Percentiles rank a stretch among this genome's conserved stretches.
phyloP scores from a whole-genome alignment of 2,797 vertebrate genomes.

The Cuculus canorus region DNA sequence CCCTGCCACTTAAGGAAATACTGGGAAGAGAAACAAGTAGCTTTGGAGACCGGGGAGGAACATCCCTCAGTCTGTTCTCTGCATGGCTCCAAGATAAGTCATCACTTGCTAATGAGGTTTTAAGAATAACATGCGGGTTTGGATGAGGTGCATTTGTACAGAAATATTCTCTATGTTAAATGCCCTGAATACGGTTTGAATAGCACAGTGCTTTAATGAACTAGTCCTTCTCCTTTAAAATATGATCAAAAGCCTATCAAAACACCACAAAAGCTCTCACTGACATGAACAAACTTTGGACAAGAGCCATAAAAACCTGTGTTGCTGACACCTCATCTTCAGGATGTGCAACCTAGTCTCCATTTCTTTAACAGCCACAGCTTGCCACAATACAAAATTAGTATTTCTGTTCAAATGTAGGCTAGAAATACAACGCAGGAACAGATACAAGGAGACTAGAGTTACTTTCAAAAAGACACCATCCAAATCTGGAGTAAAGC shows the following conservation, averaged over 20 bases:
- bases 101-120: rapidly evolving
- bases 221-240: background rate
- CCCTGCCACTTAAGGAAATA: background rate
- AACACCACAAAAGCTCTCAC: background rate
- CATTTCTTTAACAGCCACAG: background rate
- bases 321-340: background rate
- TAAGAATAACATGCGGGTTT: background rate
- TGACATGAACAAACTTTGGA: background rate
- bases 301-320: background rate
- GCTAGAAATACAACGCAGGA: background rate
- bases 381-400: background rate
- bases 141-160: background rate
- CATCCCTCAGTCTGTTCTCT: rapidly evolving
- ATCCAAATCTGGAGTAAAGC: background rate
- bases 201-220: background rate
- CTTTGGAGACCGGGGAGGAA: background rate
- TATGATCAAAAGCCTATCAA: background rate
- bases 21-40: background rate
- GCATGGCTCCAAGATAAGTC: background rate
- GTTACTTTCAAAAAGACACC: background rate
- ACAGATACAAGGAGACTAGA: background rate
- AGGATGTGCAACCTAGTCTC: background rate
- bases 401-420: background rate
- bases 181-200: background rate
- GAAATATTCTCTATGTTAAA: background rate